Conservation (phyloP, 2,888 invertebrate genomes). For the Protodeltote pygarga region DNA sequence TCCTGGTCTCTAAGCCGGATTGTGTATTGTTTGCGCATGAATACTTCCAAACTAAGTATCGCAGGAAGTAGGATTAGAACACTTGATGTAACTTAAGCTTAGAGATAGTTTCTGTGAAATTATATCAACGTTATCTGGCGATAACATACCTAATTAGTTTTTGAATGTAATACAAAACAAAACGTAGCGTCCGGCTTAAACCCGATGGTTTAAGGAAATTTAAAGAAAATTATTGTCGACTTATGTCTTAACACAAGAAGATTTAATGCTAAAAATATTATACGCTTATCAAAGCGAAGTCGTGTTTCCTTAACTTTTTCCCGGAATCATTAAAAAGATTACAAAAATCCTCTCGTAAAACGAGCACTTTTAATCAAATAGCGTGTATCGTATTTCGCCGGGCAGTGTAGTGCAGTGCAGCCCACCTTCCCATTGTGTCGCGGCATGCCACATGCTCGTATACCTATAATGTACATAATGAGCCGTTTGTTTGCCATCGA, state of each 20-base stretch:
- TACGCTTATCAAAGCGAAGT: conserved; percentile 15
- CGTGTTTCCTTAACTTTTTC: conserved; percentile 16
- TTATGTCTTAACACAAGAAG: too few relatives aligned
- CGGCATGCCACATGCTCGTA: conserved; percentile 41
- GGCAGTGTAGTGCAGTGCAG: conserved; percentile 28
- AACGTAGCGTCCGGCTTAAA: too few relatives aligned
- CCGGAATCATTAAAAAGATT: conserved; percentile 27
- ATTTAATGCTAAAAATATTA: too few relatives aligned
- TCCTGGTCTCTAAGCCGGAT: conserved; percentile 19
- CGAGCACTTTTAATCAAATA: conserved; percentile 48
- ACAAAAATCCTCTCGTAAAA: conserved; percentile 34
- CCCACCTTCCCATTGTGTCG: conserved; percentile 55
- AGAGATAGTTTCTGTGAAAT: too few relatives aligned
- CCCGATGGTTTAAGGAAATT: too few relatives aligned
- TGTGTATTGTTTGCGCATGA: conserved; percentile 15
- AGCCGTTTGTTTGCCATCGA: conserved; percentile 50
- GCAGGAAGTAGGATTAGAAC: background rate
- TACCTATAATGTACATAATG: conserved; percentile 49
- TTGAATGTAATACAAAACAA: too few relatives aligned
- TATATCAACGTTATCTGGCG: too few relatives aligned
- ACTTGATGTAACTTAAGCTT: background rate
- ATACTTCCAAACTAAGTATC: background rate
- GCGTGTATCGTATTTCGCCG: conserved; percentile 43
- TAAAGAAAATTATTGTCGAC: too few relatives aligned
- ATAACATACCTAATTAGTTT: too few relatives aligned